Percentiles rank a stretch among this genome's conserved stretches.
These are phyloP conservation scores for Gracilinanus agilis DNA, from an alignment of 2,113 vertebrate genomes.

Conservation along the genomic window DNA sequence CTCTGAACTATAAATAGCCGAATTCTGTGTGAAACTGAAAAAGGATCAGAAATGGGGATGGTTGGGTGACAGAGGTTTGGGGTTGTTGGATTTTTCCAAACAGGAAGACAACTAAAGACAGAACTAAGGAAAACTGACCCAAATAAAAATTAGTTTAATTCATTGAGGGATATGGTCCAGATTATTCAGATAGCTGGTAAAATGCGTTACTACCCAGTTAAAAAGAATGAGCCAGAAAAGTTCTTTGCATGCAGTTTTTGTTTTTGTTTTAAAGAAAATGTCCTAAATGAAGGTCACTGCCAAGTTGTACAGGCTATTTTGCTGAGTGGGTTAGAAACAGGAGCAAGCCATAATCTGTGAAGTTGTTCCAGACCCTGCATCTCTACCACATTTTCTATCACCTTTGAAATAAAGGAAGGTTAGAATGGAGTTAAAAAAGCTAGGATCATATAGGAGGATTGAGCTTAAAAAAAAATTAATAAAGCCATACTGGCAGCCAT, in stretches of 20 bases:
- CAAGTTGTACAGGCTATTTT: not conserved
- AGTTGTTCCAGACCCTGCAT: slow-evolving; percentile 10
- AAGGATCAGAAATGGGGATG: not conserved
- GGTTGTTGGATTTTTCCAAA: not conserved
- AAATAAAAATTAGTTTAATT: slow-evolving; percentile 27
- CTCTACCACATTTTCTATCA: slow-evolving; percentile 32
- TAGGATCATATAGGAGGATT: slow-evolving; percentile 7
- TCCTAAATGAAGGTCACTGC: slow-evolving; percentile 4
- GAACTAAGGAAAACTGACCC: slow-evolving; percentile 5
- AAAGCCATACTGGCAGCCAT: slow-evolving; percentile 15
- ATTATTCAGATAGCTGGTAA: not conserved
- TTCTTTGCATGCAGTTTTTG: not conserved
- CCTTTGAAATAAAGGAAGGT: slow-evolving; percentile 61
- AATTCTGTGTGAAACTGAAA: not conserved
- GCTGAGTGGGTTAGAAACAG: slow-evolving; percentile 35
- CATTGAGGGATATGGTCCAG: slow-evolving; percentile 11
- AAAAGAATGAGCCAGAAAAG: slow-evolving; percentile 26
- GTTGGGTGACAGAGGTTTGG: not conserved
- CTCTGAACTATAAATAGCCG: not conserved
- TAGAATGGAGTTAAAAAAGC: slow-evolving; percentile 30
- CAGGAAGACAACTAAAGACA: not conserved
- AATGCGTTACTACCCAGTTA: not conserved
- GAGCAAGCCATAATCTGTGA: slow-evolving; percentile 1
- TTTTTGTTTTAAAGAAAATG: slow-evolving; percentile 44
- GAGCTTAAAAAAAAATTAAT: slow-evolving; percentile 41